Base-by-base conservation (phyloP, 2,888 invertebrate genomes). In the Cheilosia urbana region DNA sequence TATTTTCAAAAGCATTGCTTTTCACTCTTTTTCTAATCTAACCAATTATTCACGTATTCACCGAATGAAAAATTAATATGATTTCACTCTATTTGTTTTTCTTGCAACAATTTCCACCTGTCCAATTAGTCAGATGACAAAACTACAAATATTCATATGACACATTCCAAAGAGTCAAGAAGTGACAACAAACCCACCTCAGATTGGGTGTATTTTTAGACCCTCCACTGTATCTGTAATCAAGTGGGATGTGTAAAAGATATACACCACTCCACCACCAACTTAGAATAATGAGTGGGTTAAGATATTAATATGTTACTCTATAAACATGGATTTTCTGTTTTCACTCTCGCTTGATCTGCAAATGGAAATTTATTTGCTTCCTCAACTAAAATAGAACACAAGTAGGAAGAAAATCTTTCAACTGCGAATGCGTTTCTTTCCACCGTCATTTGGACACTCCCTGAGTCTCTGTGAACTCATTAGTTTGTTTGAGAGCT, bases 51-150 rank as follows among this genome's bases (percentile, higher is more conserved):
- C n/a, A 27, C 13, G 7, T 37, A 24, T 37, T 37, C 34, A 4
- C 57, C 27, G 42, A 27, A 30, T 9, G 2, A 40, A 42, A 57
- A 47, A n/a, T n/a, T n/a, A n/a, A 71, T 17, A 37, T 71, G 40
- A 53, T 73, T 47, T 53, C 9, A 42, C 5, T 17, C 51, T 78
- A 13, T 1, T 1, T 53, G 40, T 19, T 66, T 78, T 9, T 2
- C 9, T 53, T 49, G 1, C 66, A 81, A 51, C 71, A 72, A 85
- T 87, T 76, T 82, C 85, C 88, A 88, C 85, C 88, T 88, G 88
- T 79, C 82, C 82, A 87, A 87, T 87, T 87, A 87, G 87, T 87
- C 87, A 87, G 62, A 80, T 71, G 69, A 73, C 62, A 87, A 62
- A 75, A 37, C 65, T 63, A 62, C 34, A 69, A 69, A 71, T 77